phyloP scores from a whole-genome alignment of 2,113 vertebrate genomes.

The Nettapus auritus region DNA sequence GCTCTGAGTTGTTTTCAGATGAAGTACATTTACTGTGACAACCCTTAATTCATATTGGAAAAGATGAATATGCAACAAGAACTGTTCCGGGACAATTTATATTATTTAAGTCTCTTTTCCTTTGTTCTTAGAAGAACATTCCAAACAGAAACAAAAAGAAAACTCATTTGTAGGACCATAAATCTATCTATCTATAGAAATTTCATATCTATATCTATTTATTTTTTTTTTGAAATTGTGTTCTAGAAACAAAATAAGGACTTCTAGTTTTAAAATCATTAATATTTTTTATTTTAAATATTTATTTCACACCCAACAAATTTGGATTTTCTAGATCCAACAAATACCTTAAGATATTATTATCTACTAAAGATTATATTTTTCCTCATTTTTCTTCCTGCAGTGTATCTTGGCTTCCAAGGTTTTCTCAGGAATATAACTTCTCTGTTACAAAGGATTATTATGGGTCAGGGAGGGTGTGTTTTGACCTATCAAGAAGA shows the following conservation, averaged over 20 bases:
- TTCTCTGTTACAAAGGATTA: neutral
- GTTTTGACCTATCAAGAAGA: neutral
- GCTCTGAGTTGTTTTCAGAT: slow-evolving; percentile 20
- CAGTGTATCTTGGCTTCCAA: neutral
- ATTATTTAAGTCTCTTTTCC: neutral
- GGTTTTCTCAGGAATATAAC: accelerated
- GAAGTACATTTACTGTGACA: neutral
- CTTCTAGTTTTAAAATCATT: neutral
- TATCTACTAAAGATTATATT: neutral
- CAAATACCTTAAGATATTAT: neutral
- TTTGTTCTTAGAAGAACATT: neutral
- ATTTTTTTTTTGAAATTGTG: neutral
- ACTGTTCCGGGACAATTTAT: neutral
- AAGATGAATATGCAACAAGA: neutral
- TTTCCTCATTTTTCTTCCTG: neutral
- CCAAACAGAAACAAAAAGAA: neutral
- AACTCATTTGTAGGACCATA: neutral
- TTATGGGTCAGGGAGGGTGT: neutral
- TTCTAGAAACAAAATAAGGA: neutral
- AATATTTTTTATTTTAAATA: neutral
- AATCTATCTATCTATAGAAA: too few species aligned
- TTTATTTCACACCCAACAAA: neutral
- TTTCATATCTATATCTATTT: too few species aligned
- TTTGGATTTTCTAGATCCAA: neutral
- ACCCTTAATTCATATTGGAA: neutral